phyloP scores from a whole-genome alignment of 2,888 invertebrate species.

The Diaphora mendica region DNA sequence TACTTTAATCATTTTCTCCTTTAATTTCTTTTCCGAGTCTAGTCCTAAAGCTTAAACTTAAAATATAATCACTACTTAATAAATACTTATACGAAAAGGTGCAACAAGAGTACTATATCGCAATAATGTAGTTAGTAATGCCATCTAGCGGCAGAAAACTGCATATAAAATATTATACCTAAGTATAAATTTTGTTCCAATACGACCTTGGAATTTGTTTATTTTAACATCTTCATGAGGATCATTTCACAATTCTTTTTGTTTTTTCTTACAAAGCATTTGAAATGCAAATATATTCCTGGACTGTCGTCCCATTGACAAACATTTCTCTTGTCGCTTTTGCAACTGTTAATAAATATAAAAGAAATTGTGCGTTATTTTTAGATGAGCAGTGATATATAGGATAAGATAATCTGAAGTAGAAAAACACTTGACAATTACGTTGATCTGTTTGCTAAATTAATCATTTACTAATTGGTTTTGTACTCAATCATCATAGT shows the following conservation, averaged over 20 bases:
- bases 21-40: too few species aligned
- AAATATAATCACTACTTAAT: too few species aligned
- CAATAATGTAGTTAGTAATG: neutral
- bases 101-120: too few species aligned
- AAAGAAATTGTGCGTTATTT: conserved; percentile 5
- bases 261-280: conserved; percentile 9
- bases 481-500: too few species aligned
- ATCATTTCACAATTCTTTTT: conserved; percentile 6
- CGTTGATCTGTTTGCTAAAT: neutral
- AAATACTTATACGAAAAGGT: too few species aligned
- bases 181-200: neutral
- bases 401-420: neutral
- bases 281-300: conserved; percentile 16
- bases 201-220: neutral
- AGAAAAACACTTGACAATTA: neutral
- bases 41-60: too few species aligned
- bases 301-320: conserved; percentile 10
- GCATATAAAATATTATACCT: neutral
- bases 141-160: conserved; percentile 7
- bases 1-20: too few species aligned
- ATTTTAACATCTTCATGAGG: neutral
- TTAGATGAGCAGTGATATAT: neutral
- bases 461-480: neutral
- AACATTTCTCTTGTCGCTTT: conserved; percentile 19
- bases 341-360: conserved; percentile 12